Evolutionary conservation across 2,797 vertebrate species (phyloP).

Genomic region (Esox masquinongy): DNA sequence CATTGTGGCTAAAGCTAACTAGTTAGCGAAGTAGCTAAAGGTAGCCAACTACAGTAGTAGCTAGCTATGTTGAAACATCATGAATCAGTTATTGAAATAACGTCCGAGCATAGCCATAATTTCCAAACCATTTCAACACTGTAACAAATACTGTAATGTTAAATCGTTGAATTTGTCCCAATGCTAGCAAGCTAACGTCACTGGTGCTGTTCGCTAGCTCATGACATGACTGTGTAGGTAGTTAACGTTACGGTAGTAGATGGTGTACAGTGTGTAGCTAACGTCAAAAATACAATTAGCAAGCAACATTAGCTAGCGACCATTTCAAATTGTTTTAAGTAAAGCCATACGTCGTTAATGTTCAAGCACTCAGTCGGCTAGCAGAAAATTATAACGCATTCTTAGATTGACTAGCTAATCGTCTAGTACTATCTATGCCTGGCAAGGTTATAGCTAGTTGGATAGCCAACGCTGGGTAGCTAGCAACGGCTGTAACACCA

Average conservation of each 20-base stretch:
- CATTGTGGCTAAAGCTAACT: not conserved
- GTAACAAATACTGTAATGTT: not conserved
- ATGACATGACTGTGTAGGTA: not conserved
- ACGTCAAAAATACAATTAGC: not conserved
- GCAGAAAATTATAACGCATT: not conserved
- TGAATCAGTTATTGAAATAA: not conserved
- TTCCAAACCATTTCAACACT: not conserved
- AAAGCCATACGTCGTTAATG: not conserved
- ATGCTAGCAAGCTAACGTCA: not conserved
- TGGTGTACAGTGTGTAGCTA: too few relatives aligned
- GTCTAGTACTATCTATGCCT: not conserved
- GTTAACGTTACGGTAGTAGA: not conserved
- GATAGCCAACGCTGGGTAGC: not conserved
- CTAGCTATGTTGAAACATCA: not conserved
- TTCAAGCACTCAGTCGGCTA: not conserved
- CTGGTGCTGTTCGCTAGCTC: not conserved
- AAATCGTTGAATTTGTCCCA: not conserved
- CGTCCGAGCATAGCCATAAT: not conserved
- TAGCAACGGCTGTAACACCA: conserved; percentile 32
- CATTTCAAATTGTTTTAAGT: not conserved
- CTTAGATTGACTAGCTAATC: not conserved
- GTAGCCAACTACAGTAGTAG: too few relatives aligned
- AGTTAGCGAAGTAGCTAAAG: not conserved
- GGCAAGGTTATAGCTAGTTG: conserved; percentile 5
- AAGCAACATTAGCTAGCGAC: not conserved